Evolutionary conservation across 2,888 invertebrate genomes (phyloP).

Genomic region (Allophyes oxyacanthae): DNA sequence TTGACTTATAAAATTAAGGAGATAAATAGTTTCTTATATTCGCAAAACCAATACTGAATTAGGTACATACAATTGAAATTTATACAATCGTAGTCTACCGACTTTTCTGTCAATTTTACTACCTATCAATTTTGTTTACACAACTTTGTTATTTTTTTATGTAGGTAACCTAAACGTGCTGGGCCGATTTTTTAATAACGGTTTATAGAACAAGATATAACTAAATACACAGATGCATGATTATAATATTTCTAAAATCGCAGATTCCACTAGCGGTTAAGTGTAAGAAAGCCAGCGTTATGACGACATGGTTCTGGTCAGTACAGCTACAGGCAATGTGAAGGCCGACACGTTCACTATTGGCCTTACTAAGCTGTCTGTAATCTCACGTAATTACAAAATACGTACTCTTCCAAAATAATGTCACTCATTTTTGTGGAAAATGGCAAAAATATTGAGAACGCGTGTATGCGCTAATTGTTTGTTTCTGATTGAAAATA

Average conservation of each 20-base stretch:
- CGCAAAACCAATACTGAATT: constrained; percentile 16
- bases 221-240: constrained; percentile 36
- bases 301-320: constrained; percentile 71
- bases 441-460: constrained; percentile 12
- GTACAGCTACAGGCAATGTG: constrained; percentile 73
- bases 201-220: constrained; percentile 40
- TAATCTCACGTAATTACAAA: constrained; percentile 55
- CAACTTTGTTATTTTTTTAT: constrained; percentile 42
- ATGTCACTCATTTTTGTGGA: constrained; percentile 36
- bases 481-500: constrained; percentile 24
- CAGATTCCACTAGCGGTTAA: constrained; percentile 32
- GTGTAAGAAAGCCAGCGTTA: constrained; percentile 64
- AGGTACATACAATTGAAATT: constrained; percentile 8
- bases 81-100: constrained; percentile 13
- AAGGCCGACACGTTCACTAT: constrained; percentile 80
- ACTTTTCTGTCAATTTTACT: constrained; percentile 20
- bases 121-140: constrained; percentile 30
- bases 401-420: constrained; percentile 38
- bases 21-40: constrained; percentile 5
- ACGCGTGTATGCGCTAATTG: constrained; percentile 33
- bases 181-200: constrained; percentile 63
- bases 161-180: constrained; percentile 34
- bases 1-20: constrained; percentile 5
- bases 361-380: constrained; percentile 64
- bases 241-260: constrained; percentile 59